Evolutionary conservation across 2,888 invertebrate species (phyloP).

Genomic region (Mystacides longicornis): DNA sequence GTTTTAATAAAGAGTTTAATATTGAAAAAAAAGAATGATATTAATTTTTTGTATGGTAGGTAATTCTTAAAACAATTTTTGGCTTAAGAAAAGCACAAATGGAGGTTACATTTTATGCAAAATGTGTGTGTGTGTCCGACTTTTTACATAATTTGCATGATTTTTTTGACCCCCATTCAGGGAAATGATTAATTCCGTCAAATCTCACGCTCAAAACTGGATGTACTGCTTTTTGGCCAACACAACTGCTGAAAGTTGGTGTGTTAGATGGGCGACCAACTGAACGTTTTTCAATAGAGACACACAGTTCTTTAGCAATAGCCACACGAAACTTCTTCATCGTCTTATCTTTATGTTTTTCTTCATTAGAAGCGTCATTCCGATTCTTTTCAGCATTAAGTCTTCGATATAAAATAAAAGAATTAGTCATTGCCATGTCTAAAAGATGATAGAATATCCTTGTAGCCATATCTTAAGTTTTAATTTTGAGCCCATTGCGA

Average conservation of each 20-base stretch:
- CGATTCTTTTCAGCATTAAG: constrained; percentile 2
- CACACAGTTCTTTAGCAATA: background rate
- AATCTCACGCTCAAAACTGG: background rate
- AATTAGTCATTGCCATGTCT: constrained; percentile 15
- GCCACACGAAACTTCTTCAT: background rate
- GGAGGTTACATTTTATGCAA: constrained; percentile 4
- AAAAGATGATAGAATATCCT: constrained; percentile 19
- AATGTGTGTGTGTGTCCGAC: constrained; percentile 2
- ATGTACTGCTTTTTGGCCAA: constrained; percentile 1
- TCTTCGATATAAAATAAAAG: constrained; percentile 14
- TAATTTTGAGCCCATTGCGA: constrained; percentile 15
- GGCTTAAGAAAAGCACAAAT: background rate
- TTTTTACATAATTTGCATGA: constrained; percentile 1
- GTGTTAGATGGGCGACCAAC: background rate
- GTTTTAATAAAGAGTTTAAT: too few species aligned
- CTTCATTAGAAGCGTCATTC: background rate
- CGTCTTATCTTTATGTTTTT: background rate
- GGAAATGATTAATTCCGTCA: constrained; percentile 1
- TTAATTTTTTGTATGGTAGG: background rate
- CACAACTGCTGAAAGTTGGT: constrained; percentile 3
- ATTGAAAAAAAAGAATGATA: background rate
- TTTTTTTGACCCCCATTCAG: constrained; percentile 5
- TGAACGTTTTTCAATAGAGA: constrained; percentile 2
- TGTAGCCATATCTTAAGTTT: constrained; percentile 18
- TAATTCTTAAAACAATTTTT: background rate